These are phyloP conservation scores for Bungarus multicinctus DNA, from an alignment of 2,113 vertebrate species.

Conservation along the genomic window DNA sequence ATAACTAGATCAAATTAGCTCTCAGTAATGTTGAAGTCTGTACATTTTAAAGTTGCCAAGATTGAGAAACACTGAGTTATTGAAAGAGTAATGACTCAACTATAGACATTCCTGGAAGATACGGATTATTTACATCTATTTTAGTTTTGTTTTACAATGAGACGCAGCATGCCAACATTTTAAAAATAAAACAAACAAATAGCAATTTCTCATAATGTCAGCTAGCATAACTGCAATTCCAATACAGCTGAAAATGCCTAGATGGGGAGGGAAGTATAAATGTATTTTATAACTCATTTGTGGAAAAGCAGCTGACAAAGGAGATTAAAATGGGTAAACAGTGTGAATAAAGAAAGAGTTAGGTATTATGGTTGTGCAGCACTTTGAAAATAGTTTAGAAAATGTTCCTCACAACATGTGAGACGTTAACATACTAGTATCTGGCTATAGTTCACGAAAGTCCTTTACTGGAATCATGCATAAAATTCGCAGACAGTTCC, in stretches of 20 bases:
- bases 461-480: not conserved
- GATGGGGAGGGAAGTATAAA: not conserved
- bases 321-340: not conserved
- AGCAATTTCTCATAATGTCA: not conserved
- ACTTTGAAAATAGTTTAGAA: not conserved
- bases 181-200: not conserved
- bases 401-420: not conserved
- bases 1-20: not conserved
- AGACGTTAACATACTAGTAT: not conserved
- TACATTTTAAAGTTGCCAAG: not conserved
- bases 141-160: not conserved
- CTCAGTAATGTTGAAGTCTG: not conserved
- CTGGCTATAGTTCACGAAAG: not conserved
- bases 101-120: not conserved
- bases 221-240: not conserved
- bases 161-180: not conserved
- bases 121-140: not conserved
- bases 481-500: not conserved
- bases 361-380: not conserved
- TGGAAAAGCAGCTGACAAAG: not conserved
- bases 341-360: not conserved
- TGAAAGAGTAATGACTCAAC: not conserved
- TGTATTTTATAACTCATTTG: not conserved
- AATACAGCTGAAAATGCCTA: not conserved
- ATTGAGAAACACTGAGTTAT: not conserved